Evolutionary conservation across 2,113 vertebrate species (phyloP).

Genomic region (Trogon melanurus): DNA sequence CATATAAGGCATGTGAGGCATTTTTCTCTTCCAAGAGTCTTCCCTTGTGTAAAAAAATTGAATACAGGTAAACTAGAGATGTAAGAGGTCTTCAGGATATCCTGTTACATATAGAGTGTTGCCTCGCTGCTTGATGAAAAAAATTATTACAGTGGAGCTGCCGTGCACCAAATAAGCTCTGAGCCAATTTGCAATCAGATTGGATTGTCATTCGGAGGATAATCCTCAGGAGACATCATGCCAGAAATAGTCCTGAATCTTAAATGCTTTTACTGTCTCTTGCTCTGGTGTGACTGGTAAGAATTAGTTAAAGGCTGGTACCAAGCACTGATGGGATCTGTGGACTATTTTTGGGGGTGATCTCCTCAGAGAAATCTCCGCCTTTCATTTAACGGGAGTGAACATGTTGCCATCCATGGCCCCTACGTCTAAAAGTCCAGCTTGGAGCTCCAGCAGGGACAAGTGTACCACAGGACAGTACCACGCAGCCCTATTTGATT

Average conservation of each 20-base stretch:
- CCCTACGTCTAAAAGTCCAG: background rate
- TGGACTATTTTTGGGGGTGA: background rate
- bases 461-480: background rate
- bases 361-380: background rate
- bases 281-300: background rate
- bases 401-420: fast-evolving
- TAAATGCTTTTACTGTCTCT: background rate
- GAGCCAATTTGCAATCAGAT: background rate
- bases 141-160: background rate
- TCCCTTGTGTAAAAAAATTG: background rate
- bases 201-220: background rate
- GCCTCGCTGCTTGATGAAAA: background rate
- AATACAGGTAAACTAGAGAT: background rate
- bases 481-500: background rate
- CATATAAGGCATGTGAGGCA: background rate
- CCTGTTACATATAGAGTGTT: background rate
- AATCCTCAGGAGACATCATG: background rate
- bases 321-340: background rate
- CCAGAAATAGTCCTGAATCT: background rate
- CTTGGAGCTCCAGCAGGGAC: background rate
- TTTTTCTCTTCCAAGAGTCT: background rate
- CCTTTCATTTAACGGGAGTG: background rate
- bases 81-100: background rate
- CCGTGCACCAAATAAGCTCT: background rate
- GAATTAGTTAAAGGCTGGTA: background rate